Base-by-base conservation (phyloP, 2,888 invertebrate genomes). In the Nymphalis urticae region DNA sequence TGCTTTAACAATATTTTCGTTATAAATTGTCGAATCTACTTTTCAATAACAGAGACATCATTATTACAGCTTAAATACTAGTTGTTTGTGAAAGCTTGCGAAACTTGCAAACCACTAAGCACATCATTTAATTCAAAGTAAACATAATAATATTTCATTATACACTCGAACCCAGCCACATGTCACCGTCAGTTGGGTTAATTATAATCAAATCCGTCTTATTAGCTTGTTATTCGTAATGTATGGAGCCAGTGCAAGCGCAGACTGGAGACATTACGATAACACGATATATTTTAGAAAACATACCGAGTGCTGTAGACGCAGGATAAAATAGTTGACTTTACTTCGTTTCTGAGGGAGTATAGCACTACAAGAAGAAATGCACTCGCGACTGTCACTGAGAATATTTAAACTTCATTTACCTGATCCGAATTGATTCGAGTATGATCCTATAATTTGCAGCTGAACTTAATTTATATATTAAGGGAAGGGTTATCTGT, bases 201-300 rank as follows among this genome's bases (percentile, higher is more conserved):
- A 77, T 79, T 77, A 72, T 79, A 79, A 79, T 78, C 78, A 75
- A 76, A 77, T 77, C 72, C 70, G 73, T 77, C 76, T 76, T 77
- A 79, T 75, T 79, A 75, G 73, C 74, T 73, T 71, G 74, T 75
- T 75, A 76, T 70, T 67, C 70, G 68, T 69, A 72, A 72, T 67
- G 73, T 71, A 56, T 66, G 72, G 70, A 67, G 64, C 68, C 58
- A 70, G 62, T 61, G n/a, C 58, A 48, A 59, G 16, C 9, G 62
- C 59, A 69, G 69, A 64, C 56, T 69, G 32, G 21, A 58, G 48
- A 58, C 64, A 17, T 21, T 27, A 17, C 8, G n/a, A 16, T 17
- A 60, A 19, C 24, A 21, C 3, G 42, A 4, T 13, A 13, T 42
- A 42, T 13, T 13, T 24, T 5, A 24, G 6, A 5, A 27, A 24